Evolutionary conservation across 1,140 invertebrate genomes (phyloP).

Genomic region (Rhyacophila brunnea): DNA sequence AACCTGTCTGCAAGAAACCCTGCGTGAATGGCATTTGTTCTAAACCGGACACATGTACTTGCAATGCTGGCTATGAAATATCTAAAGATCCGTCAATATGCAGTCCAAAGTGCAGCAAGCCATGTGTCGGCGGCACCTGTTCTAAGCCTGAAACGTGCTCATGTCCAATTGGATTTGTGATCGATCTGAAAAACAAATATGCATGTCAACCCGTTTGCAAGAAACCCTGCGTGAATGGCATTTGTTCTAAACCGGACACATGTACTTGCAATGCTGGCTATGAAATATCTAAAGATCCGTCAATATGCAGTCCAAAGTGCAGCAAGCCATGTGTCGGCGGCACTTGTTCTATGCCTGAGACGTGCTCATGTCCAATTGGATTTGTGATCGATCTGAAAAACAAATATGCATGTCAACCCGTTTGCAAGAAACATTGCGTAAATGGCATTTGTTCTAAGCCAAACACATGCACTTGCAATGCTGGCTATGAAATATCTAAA

Average conservation of each 20-base stretch:
- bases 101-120: too few relatives aligned
- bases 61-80: constrained; percentile 38
- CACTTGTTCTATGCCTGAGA: too few relatives aligned
- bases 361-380: too few relatives aligned
- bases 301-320: too few relatives aligned
- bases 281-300: constrained; percentile 31
- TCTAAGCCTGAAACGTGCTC: too few relatives aligned
- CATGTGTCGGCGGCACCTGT: too few relatives aligned
- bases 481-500: constrained; percentile 40
- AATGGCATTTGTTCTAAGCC: constrained; percentile 50
- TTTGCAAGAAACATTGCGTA: constrained; percentile 43
- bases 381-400: too few relatives aligned
- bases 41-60: constrained; percentile 42
- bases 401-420: constrained; percentile 36
- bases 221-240: constrained; percentile 40
- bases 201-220: constrained; percentile 42
- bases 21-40: constrained; percentile 45
- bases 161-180: too few relatives aligned
- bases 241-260: constrained; percentile 44
- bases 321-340: too few relatives aligned
- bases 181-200: too few relatives aligned
- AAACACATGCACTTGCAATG: constrained; percentile 44
- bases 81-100: too few relatives aligned
- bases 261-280: constrained; percentile 46
- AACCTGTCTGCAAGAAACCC: constrained; percentile 40